phyloP scores from a whole-genome alignment of 2,888 invertebrate species.

The Melangyna quadrimaculata region DNA sequence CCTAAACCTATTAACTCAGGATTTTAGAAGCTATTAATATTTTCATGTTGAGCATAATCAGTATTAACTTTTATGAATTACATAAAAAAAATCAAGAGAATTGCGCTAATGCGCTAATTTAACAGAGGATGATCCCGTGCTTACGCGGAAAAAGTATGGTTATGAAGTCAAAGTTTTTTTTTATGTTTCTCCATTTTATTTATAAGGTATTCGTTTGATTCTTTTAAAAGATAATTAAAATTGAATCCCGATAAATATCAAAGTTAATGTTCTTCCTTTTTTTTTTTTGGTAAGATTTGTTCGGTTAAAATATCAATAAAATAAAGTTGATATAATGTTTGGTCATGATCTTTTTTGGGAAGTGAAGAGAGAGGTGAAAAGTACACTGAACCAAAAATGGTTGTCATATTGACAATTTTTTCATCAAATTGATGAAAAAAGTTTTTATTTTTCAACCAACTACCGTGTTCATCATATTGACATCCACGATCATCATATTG shows the following conservation, averaged over 20 bases:
- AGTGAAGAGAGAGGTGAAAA: too few species aligned
- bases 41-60: slow-evolving; percentile 14
- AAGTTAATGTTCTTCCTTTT: too few species aligned
- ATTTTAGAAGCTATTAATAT: slow-evolving; percentile 11
- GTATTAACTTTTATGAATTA: slow-evolving; percentile 3
- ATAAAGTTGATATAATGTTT: too few species aligned
- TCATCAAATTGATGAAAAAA: too few species aligned
- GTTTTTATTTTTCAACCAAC: too few species aligned
- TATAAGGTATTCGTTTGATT: not conserved
- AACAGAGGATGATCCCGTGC: not conserved
- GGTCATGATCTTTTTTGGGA: too few species aligned
- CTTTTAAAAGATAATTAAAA: not conserved
- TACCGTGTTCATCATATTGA: too few species aligned
- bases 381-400: too few species aligned
- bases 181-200: not conserved
- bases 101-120: not conserved
- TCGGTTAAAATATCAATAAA: too few species aligned
- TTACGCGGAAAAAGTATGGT: not conserved
- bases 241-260: not conserved
- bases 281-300: too few species aligned
- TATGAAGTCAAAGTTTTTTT: not conserved
- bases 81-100: not conserved
- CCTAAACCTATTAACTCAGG: not conserved
- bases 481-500: too few species aligned
- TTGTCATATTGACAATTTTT: too few species aligned